A percentile compares a stretch with the other conserved stretches of the same genome.
Evolutionary conservation across 1,140 invertebrate species (phyloP).

Genomic region (Adoxophyes honmai): DNA sequence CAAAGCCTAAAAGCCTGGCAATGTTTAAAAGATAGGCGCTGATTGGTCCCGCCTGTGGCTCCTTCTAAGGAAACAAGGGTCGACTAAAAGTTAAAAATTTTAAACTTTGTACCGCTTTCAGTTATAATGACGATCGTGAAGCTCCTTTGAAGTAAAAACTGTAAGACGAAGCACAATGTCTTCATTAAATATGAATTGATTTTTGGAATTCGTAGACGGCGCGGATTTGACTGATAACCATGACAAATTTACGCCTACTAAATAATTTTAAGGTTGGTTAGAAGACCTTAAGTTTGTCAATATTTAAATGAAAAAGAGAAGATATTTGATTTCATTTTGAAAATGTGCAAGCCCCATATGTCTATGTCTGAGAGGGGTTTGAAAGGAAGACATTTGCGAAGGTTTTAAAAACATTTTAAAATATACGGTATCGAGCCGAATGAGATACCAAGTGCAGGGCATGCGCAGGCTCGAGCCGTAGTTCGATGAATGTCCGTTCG

Average conservation of each 20-base stretch:
- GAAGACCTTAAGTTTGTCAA: slow-evolving; percentile 10
- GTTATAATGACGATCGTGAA: not conserved
- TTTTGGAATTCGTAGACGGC: not conserved
- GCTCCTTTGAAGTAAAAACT: slow-evolving; percentile 3
- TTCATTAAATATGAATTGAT: slow-evolving; percentile 9
- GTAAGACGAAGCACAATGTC: not conserved
- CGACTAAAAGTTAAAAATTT: not conserved
- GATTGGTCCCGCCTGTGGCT: not conserved
- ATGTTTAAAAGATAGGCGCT: slow-evolving; percentile 2
- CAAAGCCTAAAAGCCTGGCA: not conserved
- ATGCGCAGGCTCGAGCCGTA: slow-evolving; percentile 29
- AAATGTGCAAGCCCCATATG: slow-evolving; percentile 46
- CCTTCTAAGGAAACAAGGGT: not conserved
- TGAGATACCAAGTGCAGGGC: slow-evolving; percentile 6
- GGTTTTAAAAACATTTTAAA: slow-evolving; percentile 34
- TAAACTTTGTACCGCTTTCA: slow-evolving; percentile 9
- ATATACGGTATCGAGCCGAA: slow-evolving; percentile 27
- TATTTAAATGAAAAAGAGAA: slow-evolving; percentile 23
- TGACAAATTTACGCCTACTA: not conserved
- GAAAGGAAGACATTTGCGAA: slow-evolving; percentile 20
- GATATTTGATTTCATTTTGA: slow-evolving; percentile 45
- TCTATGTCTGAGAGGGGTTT: slow-evolving; percentile 48
- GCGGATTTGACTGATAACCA: not conserved
- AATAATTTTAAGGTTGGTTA: not conserved
- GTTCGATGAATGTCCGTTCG: slow-evolving; percentile 34